Percentiles rank a stretch among this genome's conserved stretches.
These are phyloP conservation scores for Chymomyza procnemis DNA, from an alignment of 2,888 invertebrate species.

Conservation along the genomic window DNA sequence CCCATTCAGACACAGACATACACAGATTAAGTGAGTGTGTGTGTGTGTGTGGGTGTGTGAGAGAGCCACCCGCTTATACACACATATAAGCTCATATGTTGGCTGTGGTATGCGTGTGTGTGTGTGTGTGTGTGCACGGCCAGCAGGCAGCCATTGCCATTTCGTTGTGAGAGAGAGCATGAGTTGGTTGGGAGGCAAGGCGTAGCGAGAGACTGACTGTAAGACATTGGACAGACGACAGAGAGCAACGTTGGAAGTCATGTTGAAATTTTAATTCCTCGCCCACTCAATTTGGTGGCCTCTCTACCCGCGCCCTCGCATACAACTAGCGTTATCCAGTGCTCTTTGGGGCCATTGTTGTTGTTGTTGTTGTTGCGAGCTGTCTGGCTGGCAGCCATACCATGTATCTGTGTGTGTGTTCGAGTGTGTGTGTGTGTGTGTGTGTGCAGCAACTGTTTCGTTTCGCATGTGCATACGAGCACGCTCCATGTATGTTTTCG, in stretches of 20 bases:
- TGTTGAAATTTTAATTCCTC: conserved; percentile 77
- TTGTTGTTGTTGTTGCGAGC: not conserved
- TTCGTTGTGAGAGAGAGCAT: conserved; percentile 48
- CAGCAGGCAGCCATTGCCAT: conserved; percentile 19
- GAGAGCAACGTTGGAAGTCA: conserved; percentile 66
- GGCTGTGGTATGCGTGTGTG: conserved; percentile 34
- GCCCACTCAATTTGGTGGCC: conserved; percentile 75
- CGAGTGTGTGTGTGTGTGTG: not conserved
- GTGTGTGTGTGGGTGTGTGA: conserved; percentile 21
- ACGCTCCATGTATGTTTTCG: not conserved
- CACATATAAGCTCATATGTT: not conserved
- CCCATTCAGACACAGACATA: conserved; percentile 52
- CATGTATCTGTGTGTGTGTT: conserved; percentile 19
- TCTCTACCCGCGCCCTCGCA: not conserved
- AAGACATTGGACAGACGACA: not conserved
- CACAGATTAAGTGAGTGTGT: conserved; percentile 22
- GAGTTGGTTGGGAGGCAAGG: conserved; percentile 27
- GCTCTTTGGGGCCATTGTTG: conserved; percentile 1
- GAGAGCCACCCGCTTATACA: not conserved
- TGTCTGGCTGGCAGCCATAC: not conserved
- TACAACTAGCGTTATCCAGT: not conserved
- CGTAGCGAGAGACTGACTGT: not conserved
- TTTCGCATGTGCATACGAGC: not conserved
- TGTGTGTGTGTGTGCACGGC: conserved; percentile 34
- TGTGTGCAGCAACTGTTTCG: not conserved